Evolutionary conservation across 2,888 invertebrate genomes (phyloP), one percentile per base, ranked within the genome.

Genomic region (Polydrusus tereticollis): DNA sequence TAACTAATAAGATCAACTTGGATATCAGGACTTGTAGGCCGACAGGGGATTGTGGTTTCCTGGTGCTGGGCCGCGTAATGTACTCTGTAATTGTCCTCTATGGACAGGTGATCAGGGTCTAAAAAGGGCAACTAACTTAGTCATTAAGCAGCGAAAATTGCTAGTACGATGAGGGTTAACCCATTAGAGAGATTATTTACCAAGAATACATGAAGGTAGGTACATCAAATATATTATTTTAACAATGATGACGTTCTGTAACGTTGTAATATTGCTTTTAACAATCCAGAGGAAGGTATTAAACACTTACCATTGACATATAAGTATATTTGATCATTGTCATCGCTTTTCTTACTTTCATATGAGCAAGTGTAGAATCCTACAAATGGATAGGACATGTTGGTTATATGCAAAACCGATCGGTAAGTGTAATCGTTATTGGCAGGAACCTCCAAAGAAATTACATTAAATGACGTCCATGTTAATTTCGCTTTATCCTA

Each of bases 1-100:
- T 50, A 47, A 45, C 33, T 45, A 2, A 66, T 45, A 7, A 69
- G 69, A 16, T 62, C 38, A 0, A 92, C 89, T 16, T 85, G 82
- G 1, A 89, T 85, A 69, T 87, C 84, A 1, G 91, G 91, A 55
- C 89, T 87, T 0, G 91, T 88, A 4, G 92, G 91, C 55, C 89
- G 87, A 79, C 92, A 92, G 20, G 91, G 90, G 76, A 92, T 87
- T 0, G 87, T 79, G 0, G 86, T 84, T 20, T 85, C 81, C 0
- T 79, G 81, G 73, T 86, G 84, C 73, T 88, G 87, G 2, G 84
- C 78, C 1, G 81, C 83, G 10, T 85, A 78, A 16, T 77, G 58
- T 12, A 76, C 29, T 23, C 45, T 59, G 21, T 70, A 69, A 0
- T 85, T 76, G 1, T 79, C 81, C 5, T 83, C 82, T 4, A 86